Conservation (phyloP, 2,113 vertebrate species). For the Ageneiosus marmoratus region DNA sequence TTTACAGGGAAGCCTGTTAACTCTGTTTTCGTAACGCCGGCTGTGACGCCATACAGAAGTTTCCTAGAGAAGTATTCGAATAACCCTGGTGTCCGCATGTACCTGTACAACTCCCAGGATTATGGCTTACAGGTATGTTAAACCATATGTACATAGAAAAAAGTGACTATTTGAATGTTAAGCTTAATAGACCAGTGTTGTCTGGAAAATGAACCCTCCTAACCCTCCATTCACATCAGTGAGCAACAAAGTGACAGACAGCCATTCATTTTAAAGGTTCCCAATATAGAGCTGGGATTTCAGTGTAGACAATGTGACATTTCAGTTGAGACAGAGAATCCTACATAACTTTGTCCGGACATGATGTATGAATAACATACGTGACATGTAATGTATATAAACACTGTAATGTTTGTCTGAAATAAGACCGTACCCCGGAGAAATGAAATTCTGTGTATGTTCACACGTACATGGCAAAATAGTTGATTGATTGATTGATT, state of each 20-base stretch:
- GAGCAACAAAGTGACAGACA: neutral
- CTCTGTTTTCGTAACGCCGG: constrained; percentile 90
- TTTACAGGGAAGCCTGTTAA: constrained; percentile 79
- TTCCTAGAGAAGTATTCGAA: constrained; percentile 78
- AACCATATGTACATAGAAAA: neutral
- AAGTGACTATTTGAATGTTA: neutral
- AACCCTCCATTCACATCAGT: neutral
- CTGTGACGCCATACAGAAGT: constrained; percentile 86
- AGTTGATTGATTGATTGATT: too few relatives aligned
- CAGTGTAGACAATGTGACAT: neutral
- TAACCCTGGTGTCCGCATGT: constrained; percentile 88
- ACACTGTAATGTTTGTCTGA: too few relatives aligned
- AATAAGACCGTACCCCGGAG: too few relatives aligned
- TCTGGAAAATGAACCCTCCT: neutral
- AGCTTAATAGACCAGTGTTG: neutral
- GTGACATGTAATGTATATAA: too few relatives aligned
- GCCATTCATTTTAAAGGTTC: neutral
- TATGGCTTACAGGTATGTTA: constrained; percentile 78
- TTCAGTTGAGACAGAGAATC: neutral
- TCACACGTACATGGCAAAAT: too few relatives aligned
- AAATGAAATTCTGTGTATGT: too few relatives aligned
- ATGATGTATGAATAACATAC: too few relatives aligned
- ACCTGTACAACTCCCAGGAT: constrained; percentile 76
- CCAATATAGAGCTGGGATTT: neutral
- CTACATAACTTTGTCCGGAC: neutral